Conservation (phyloP, 2,113 vertebrate species). For the Microcebus ravelobensis region DNA sequence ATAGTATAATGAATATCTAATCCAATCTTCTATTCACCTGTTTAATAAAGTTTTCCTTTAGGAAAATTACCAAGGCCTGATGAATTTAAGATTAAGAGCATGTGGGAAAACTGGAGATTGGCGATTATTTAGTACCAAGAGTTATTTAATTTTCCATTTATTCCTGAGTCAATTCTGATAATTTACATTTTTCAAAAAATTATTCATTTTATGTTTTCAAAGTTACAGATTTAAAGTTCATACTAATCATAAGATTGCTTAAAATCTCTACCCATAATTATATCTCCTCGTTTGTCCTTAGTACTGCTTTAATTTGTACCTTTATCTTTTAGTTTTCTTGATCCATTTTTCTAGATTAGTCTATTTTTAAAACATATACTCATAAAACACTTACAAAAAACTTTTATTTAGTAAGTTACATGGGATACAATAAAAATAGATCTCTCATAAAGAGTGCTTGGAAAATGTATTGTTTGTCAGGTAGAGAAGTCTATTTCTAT, state of each 20-base stretch:
- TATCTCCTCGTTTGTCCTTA: background rate
- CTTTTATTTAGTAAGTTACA: background rate
- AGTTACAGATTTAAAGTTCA: background rate
- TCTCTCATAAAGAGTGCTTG: background rate
- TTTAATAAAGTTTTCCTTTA: background rate
- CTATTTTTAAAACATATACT: background rate
- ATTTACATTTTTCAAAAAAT: background rate
- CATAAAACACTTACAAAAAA: background rate
- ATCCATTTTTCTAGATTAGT: background rate
- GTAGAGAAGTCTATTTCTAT: background rate
- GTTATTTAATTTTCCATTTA: slow-evolving; percentile 20
- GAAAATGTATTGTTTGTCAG: background rate
- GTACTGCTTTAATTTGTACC: background rate
- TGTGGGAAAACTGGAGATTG: background rate
- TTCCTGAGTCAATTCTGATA: background rate
- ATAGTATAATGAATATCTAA: background rate
- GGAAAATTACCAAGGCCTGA: background rate
- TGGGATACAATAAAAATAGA: background rate
- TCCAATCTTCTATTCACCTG: background rate
- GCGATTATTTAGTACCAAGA: background rate
- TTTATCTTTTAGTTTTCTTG: slow-evolving; percentile 6
- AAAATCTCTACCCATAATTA: background rate
- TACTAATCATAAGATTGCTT: background rate
- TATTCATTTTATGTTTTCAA: background rate
- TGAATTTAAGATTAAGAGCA: background rate